Percentiles rank a stretch among this genome's conserved stretches.
phyloP scores from a whole-genome alignment of 2,888 invertebrate species.

The Tetranychus truncatus region DNA sequence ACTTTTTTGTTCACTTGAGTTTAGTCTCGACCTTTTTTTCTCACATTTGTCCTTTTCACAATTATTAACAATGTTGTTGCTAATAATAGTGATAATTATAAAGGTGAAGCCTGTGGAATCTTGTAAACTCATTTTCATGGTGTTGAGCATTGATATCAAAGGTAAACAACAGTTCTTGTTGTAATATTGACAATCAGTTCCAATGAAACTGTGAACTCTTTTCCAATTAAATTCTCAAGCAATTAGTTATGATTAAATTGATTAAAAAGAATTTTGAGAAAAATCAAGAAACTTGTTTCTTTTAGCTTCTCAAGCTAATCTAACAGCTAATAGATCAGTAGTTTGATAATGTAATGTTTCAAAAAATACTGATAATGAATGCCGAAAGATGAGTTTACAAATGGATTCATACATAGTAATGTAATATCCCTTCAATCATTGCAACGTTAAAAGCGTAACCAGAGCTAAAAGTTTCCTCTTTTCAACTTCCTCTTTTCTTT shows the following conservation, averaged over 20 bases:
- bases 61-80: neutral
- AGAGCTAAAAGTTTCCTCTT: neutral
- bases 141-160: too few relatives aligned
- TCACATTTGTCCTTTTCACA: neutral
- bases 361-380: neutral
- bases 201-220: too few relatives aligned
- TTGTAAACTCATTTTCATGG: neutral
- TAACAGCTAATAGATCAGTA: slow-evolving; percentile 1
- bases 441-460: neutral
- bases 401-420: neutral
- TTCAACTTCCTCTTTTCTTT: neutral
- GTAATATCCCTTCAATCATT: neutral
- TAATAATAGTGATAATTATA: neutral
- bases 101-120: neutral
- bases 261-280: neutral
- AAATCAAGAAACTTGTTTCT: neutral
- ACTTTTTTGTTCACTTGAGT: neutral
- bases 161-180: too few relatives aligned
- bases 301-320: neutral
- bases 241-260: too few relatives aligned
- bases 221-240: too few relatives aligned
- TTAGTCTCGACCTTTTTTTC: neutral
- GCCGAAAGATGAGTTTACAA: neutral
- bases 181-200: too few relatives aligned
- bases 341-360: neutral